Base-by-base conservation (phyloP, 2,113 vertebrate species). In the Cacatua alba region DNA sequence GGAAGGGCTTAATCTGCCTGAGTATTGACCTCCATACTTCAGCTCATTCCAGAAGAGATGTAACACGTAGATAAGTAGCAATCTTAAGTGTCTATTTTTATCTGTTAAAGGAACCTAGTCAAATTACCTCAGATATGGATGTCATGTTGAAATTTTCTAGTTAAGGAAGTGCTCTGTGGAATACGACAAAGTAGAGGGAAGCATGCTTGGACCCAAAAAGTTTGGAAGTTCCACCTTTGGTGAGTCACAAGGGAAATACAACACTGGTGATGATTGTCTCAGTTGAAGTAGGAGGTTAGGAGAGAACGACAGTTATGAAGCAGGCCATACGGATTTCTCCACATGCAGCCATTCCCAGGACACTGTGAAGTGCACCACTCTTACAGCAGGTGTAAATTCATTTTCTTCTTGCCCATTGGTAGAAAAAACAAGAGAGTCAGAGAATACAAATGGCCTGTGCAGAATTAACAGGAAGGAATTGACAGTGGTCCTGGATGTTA, bases 371-470 rank as follows among this genome's bases (percentile, higher is more conserved):
- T 24, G 6, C 28, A 70, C 15, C 3, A 17, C 13, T 72, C 20
- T 52, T 60, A 18, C 9, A 41, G 24, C 7, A 67, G 14, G 24
- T 21, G 3, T 15, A 81, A 62, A 48, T n/a, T 48, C 0, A 10
- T 62, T 65, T 81, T 67, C 41, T 78, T 86, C 59, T 65, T 87
- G 13, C 4, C 10, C 7, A 4, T 7, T 29, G 24, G 13, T 48
- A 89, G 28, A 65, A 70, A 86, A 28, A 77, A 76, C 7, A 10
- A 2, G 11, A 60, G 90, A 69, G 24, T 35, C 26, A 80, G 33
- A 53, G 25, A 85, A 39, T 5, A 3, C n/a, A 53, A 26, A 69
- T 4, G 69, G 10, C 10, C 26, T 0, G 0, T 24, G n/a, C 12
- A 90, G 43, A 64, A 55, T 46, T 51, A 86, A 6, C 17, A 77